These are phyloP conservation scores for Heloderma charlesbogerti DNA, from an alignment of 2,113 vertebrate species.

Conservation along the genomic window DNA sequence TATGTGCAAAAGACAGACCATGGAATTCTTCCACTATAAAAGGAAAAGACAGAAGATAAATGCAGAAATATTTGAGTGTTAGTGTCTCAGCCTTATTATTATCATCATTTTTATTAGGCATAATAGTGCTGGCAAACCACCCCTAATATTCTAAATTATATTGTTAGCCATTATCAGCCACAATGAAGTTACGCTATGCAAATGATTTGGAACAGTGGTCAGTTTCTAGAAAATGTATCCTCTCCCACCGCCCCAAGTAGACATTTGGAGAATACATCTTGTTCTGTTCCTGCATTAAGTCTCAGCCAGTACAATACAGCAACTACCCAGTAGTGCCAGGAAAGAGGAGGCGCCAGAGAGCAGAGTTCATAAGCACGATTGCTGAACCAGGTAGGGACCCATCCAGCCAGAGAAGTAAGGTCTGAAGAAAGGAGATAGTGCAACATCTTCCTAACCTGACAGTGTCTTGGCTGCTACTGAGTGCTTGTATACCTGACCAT, in stretches of 20 bases:
- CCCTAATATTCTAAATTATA: conserved; percentile 17
- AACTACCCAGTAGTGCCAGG: neutral
- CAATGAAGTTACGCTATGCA: neutral
- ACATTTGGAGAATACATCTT: neutral
- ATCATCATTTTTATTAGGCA: neutral
- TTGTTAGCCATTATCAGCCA: neutral
- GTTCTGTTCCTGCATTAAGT: neutral
- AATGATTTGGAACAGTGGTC: neutral
- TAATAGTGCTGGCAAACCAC: neutral
- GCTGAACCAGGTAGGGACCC: neutral
- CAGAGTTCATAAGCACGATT: neutral
- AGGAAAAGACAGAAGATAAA: conserved; percentile 37
- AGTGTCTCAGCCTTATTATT: conserved; percentile 40
- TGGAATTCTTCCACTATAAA: conserved; percentile 31
- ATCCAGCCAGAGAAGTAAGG: neutral
- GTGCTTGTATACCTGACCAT: too few relatives aligned
- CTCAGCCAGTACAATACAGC: neutral
- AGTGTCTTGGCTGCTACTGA: neutral
- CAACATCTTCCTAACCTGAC: too few relatives aligned
- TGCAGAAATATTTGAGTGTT: conserved; percentile 33
- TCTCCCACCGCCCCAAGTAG: neutral
- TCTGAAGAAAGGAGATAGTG: neutral
- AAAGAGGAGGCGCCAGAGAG: neutral
- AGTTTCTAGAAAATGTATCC: neutral
- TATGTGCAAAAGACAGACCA: neutral